Percentiles rank a stretch among this genome's conserved stretches.
Evolutionary conservation across 1,140 invertebrate genomes (phyloP).

Genomic region (Atta texana): DNA sequence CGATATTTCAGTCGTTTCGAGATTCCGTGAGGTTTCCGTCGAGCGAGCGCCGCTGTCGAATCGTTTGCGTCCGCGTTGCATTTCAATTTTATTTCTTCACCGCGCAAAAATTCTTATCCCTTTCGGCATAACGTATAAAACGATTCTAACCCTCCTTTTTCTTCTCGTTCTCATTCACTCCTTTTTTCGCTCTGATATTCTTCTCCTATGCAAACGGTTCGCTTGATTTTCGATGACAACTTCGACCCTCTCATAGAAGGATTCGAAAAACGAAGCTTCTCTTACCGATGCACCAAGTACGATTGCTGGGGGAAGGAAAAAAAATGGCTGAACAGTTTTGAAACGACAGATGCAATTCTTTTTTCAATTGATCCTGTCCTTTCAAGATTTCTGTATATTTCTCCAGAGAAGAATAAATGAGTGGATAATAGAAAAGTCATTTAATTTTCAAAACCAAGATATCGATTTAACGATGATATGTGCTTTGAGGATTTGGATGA

Average conservation of each 20-base stretch:
- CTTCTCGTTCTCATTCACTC: neutral
- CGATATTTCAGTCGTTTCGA: constrained; percentile 72
- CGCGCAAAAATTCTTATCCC: constrained; percentile 66
- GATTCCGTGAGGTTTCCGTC: constrained; percentile 55
- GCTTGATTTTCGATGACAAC: constrained; percentile 67
- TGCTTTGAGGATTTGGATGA: neutral
- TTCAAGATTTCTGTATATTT: constrained; percentile 30
- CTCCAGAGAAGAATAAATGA: constrained; percentile 22
- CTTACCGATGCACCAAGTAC: neutral
- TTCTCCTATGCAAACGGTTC: neutral
- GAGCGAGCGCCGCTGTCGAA: constrained; percentile 61
- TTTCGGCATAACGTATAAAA: constrained; percentile 46
- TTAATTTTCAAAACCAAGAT: constrained; percentile 8
- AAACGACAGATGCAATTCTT: neutral
- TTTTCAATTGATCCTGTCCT: neutral
- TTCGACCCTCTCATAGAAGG: constrained; percentile 5
- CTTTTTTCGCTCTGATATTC: neutral
- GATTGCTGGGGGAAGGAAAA: neutral
- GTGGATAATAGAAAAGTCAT: constrained; percentile 2
- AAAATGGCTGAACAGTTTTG: constrained; percentile 15
- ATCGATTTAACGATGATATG: constrained; percentile 34
- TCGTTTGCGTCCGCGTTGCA: constrained; percentile 62
- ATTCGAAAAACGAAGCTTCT: neutral
- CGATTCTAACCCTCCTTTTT: neutral
- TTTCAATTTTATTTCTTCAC: constrained; percentile 68